Evolutionary conservation across 2,113 vertebrate genomes (phyloP), one percentile per base, ranked within the genome.

Genomic region (Copsychus sechellarum): DNA sequence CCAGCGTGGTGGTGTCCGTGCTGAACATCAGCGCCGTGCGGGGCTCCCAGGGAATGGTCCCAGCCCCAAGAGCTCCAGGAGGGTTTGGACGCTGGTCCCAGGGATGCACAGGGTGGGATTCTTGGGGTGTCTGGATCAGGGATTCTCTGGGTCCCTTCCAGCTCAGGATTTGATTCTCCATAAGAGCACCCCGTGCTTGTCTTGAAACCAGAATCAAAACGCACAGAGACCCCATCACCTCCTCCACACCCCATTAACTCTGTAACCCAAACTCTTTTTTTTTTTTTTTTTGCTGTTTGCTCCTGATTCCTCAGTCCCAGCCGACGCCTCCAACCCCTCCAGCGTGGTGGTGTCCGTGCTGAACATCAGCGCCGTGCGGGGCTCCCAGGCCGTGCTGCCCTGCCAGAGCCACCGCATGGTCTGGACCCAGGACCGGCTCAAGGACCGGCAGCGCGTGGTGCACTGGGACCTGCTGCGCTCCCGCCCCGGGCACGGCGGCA

Each of bases 401-500:
- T 99, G 99, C 96, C 97, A 98, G 93, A 99, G 99, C 40, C 97
- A 98, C 22, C 98, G 99, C 67, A 99, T 99, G 98, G 98, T 99
- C 78, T 99, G 99, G 99, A 99, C 99, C 23, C 98, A 99, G 90
- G 99, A 99, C 95, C 97, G 97, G 7, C 95, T 99, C 28, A 98
- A 97, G 9, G 99, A 99, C 98, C 98, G 99, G 47, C 99, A 99
- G 95, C 98, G 99, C 2, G 99, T 99, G 65, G 98, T 99, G n/a
- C 99, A 99, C 97, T 99, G 99, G 99, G 99, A 99, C 57, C 64
- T 99, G 53, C 97, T 97, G 76, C 97, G 98, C 65, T 96, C 77
- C 76, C 40, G 70, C 50, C 34, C 36, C 0, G 98, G 97, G 0
- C 94, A 96, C 18, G 95, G 97, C 47, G 95, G 97, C 74, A 98